These are phyloP conservation scores for Ammodytes marinus DNA, from an alignment of 2,113 vertebrate genomes.

Conservation along the genomic window DNA sequence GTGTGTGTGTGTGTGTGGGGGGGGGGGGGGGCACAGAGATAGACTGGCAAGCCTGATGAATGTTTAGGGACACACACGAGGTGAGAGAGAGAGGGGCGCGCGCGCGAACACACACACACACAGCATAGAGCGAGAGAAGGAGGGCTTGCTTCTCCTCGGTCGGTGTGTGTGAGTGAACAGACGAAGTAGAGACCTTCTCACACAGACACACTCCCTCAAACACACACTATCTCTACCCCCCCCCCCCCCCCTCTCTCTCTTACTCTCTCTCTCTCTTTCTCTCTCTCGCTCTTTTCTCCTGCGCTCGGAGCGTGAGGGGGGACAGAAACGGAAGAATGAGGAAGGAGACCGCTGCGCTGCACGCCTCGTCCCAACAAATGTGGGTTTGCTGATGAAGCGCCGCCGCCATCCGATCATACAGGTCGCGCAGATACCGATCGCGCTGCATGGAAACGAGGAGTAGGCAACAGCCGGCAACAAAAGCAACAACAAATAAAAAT, in stretches of 20 bases:
- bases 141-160: constrained; percentile 47
- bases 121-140: constrained; percentile 19
- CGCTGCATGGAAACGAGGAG: constrained; percentile 73
- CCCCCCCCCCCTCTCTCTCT: not conserved
- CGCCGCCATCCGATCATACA: constrained; percentile 79
- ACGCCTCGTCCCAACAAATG: constrained; percentile 74
- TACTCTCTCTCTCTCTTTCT: not conserved
- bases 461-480: constrained; percentile 56
- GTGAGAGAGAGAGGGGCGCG: not conserved
- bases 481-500: constrained; percentile 54
- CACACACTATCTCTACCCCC: constrained; percentile 12
- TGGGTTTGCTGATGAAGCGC: constrained; percentile 83
- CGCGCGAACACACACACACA: constrained; percentile 15
- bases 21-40: not conserved
- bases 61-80: constrained; percentile 8
- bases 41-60: not conserved
- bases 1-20: not conserved
- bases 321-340: constrained; percentile 82
- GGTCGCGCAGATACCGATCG: constrained; percentile 72
- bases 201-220: not conserved
- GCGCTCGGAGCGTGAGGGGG: constrained; percentile 43
- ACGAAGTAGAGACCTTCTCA: constrained; percentile 65
- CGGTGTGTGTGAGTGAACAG: constrained; percentile 59
- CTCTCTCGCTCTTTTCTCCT: constrained; percentile 20
- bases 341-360: constrained; percentile 79